A percentile compares a stretch with the other conserved stretches of the same genome.
phyloP scores from a whole-genome alignment of 2,797 vertebrate species.

The Hemitrygon akajei region DNA sequence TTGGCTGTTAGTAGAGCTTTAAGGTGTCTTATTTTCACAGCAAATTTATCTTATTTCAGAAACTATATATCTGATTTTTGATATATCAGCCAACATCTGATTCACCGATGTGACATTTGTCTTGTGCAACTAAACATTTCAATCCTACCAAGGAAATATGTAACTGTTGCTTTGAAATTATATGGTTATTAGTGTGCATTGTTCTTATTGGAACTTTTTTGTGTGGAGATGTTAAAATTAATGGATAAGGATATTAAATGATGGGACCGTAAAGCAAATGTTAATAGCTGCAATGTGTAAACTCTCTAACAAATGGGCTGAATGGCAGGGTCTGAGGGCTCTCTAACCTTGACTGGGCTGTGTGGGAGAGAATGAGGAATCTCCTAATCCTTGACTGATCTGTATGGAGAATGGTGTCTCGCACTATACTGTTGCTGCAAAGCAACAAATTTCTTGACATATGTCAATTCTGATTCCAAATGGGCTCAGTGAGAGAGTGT shows the following conservation, averaged over 20 bases:
- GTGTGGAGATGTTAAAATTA: not conserved
- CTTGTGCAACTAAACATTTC: not conserved
- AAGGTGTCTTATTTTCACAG: slow-evolving; percentile 2
- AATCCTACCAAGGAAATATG: not conserved
- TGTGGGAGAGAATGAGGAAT: too few species aligned
- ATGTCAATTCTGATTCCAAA: too few species aligned
- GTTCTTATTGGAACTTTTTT: not conserved
- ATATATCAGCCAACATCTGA: not conserved
- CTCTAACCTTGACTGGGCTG: too few species aligned
- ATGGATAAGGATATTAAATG: not conserved
- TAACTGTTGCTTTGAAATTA: not conserved
- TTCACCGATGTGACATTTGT: not conserved
- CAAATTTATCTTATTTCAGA: not conserved
- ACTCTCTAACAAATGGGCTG: too few species aligned
- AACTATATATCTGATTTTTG: not conserved
- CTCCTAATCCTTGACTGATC: too few species aligned
- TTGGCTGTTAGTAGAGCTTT: not conserved
- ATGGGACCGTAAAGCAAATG: not conserved
- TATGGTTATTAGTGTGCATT: not conserved
- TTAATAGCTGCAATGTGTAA: not conserved
- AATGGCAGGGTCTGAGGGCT: too few species aligned
- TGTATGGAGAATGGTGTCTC: not conserved
- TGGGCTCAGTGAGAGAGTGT: too few species aligned
- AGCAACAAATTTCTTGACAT: too few species aligned
- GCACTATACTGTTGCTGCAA: too few species aligned